Percentiles rank a stretch among this genome's conserved stretches.
Conservation (phyloP, 2,113 vertebrate genomes). For the Bufo bufo region DNA sequence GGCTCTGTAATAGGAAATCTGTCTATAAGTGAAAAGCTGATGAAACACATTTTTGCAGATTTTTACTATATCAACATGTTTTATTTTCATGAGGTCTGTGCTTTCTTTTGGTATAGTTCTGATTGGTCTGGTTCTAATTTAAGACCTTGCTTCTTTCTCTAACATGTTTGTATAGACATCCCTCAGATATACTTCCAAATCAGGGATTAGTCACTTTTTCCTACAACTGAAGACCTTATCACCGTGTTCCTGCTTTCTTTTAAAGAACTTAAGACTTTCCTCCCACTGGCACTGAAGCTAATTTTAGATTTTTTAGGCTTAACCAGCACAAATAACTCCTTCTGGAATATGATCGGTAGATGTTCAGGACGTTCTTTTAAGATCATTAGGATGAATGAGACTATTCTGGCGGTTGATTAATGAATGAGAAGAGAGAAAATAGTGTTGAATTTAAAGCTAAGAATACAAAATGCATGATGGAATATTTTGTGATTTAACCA, state of each 20-base stretch:
- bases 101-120: neutral
- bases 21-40: neutral
- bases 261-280: slow-evolving; percentile 11
- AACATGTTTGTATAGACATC: neutral
- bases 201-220: slow-evolving; percentile 3
- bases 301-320: neutral
- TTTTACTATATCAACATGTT: neutral
- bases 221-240: slow-evolving; percentile 14
- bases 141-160: neutral
- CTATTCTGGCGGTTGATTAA: neutral
- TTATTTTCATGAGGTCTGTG: neutral
- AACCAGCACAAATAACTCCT: neutral
- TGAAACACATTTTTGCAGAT: neutral
- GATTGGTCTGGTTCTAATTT: neutral
- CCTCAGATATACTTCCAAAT: slow-evolving; percentile 8
- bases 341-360: neutral
- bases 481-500: neutral
- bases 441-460: too few relatives aligned
- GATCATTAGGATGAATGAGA: neutral
- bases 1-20: neutral
- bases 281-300: slow-evolving; percentile 4
- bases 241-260: slow-evolving; percentile 14
- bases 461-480: too few relatives aligned
- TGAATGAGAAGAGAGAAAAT: too few relatives aligned
- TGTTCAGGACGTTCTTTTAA: neutral